Conservation (phyloP, 2,888 invertebrate genomes). For the Dugesia japonica region DNA sequence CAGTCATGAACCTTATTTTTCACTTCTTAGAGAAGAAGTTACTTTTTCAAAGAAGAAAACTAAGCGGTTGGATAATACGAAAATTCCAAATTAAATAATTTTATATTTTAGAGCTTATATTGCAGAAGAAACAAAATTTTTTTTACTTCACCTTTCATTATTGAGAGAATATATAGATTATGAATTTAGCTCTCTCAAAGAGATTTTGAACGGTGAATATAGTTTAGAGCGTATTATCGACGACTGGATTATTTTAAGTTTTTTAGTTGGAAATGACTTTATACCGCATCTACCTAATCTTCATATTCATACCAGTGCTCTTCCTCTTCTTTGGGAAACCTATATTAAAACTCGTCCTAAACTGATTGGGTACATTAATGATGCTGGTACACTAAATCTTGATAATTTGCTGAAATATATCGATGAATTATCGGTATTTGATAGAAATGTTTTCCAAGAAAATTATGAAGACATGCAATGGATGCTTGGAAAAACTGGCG, state of each 20-base stretch:
- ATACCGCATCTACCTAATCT: slow-evolving; percentile 84
- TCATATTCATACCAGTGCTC: slow-evolving; percentile 74
- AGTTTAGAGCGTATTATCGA: slow-evolving; percentile 80
- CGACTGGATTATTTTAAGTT: slow-evolving; percentile 94
- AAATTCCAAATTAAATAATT: no score
- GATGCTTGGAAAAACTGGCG: slow-evolving; percentile 23
- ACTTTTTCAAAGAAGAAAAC: slow-evolving; percentile 38
- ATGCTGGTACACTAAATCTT: slow-evolving; percentile 36
- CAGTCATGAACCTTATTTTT: slow-evolving; percentile 85
- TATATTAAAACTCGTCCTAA: slow-evolving; percentile 72
- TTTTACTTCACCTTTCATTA: slow-evolving; percentile 68
- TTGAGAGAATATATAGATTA: slow-evolving; percentile 77
- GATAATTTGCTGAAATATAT: not conserved
- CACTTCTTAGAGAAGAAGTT: slow-evolving; percentile 78
- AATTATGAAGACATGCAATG: slow-evolving; percentile 22
- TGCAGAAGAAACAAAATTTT: slow-evolving; percentile 29
- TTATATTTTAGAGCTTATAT: slow-evolving; percentile 32
- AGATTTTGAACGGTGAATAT: slow-evolving; percentile 49
- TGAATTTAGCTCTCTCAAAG: slow-evolving; percentile 58
- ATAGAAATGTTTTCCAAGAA: slow-evolving; percentile 5
- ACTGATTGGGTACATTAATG: slow-evolving; percentile 57
- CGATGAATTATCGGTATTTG: not conserved
- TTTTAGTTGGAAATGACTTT: slow-evolving; percentile 84
- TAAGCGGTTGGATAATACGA: not conserved
- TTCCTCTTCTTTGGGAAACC: slow-evolving; percentile 68